Base-by-base conservation (phyloP, 2,797 vertebrate genomes). In the Microchirus variegatus region DNA sequence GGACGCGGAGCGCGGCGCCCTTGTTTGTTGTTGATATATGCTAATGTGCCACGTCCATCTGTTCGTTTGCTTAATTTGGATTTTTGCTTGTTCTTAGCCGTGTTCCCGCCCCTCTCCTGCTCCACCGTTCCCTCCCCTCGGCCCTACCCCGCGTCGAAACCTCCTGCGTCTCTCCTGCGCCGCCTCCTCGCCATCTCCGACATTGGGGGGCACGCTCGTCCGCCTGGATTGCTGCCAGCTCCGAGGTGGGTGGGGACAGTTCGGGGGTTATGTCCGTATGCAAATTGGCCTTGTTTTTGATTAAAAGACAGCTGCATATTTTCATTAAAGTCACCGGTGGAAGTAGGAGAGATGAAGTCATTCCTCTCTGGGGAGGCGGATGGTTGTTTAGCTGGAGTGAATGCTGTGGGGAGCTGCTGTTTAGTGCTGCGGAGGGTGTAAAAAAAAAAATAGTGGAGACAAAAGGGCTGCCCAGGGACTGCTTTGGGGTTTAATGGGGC, bases 241-340 rank as follows among this genome's bases (percentile, higher is more conserved):
- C 53, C 53, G 41, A 0, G 22, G 19, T 49, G 79, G 42, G n/a
- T 10, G 15, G 51, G 14, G 36, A 19, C 36, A 43, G 62, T n/a
- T n/a, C n/a, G 61, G 44, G 58, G 68, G 42, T n/a, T 50, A 75
- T 69, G 1, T 76, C 71, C 41, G 17, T 77, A 88, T 92, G 90
- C 81, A 87, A 87, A 92, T 90, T 55, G 53, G 69, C 57, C 73
- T 86, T 78, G 83, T 87, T 88, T 88, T 89, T 86, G 61, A 92
- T 90, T 93, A 91, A 91, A 90, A 90, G 74, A 78, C 75, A 77
- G 84, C 85, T 85, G 83, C 81, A 70, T 83, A 84, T 89, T 88
- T 88, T 89, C 80, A 89, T 90, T 91, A 84, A 87, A 87, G 78
- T 88, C 81, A 73, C 60, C 58, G 18, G 55, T 43, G 70, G 77